Evolutionary conservation across 2,888 invertebrate species (phyloP).

Genomic region (Drosophila melanocephala): DNA sequence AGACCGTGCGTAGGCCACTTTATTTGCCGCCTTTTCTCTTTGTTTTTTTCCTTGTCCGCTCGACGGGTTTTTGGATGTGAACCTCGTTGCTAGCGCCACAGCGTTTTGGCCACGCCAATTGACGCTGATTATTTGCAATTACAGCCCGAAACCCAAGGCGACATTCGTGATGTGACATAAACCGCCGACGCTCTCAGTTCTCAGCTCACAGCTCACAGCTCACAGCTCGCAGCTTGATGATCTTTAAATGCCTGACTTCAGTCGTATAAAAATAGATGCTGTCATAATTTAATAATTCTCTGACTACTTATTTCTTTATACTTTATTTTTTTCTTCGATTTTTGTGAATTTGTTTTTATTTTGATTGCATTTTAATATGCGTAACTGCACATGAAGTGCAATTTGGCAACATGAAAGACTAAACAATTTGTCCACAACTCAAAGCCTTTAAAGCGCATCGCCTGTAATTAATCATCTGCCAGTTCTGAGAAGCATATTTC

Average conservation of each 20-base stretch:
- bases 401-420: constrained; percentile 66
- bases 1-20: constrained; percentile 72
- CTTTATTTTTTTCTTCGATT: constrained; percentile 9
- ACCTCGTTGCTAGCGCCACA: constrained; percentile 27
- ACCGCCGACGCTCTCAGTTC: constrained; percentile 35
- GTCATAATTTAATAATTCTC: constrained; percentile 53
- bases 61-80: constrained; percentile 30
- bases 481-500: background rate
- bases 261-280: constrained; percentile 60
- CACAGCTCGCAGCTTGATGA: constrained; percentile 26
- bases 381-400: constrained; percentile 43
- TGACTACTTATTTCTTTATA: constrained; percentile 22
- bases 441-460: constrained; percentile 55
- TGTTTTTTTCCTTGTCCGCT: constrained; percentile 12
- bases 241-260: constrained; percentile 43
- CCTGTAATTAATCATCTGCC: constrained; percentile 32
- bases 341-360: constrained; percentile 3
- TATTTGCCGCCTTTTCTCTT: constrained; percentile 26
- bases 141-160: constrained; percentile 66
- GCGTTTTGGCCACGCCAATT: constrained; percentile 72
- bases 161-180: constrained; percentile 61
- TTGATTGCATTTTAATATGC: constrained; percentile 67
- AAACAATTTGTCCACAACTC: constrained; percentile 31
- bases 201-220: constrained; percentile 17
- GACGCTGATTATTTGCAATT: constrained; percentile 77